Percentiles rank a stretch among this genome's conserved stretches.
phyloP scores from a whole-genome alignment of 2,113 vertebrate species.

The Festucalex cinctus region DNA sequence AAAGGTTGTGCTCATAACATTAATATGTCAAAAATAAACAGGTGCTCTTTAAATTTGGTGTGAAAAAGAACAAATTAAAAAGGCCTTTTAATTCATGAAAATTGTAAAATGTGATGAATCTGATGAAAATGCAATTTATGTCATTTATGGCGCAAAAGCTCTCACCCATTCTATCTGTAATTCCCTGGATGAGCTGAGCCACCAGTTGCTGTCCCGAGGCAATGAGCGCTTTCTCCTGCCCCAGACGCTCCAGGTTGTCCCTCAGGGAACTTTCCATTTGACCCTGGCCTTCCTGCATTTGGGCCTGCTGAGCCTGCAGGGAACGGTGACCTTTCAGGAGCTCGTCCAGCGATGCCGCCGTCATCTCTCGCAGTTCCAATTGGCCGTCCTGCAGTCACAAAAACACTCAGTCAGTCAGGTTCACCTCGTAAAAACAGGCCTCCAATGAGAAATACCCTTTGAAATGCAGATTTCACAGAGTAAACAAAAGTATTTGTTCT shows the following conservation, averaged over 20 bases:
- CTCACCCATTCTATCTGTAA: slow-evolving; percentile 74
- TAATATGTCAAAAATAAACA: too few species aligned
- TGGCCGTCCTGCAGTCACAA: slow-evolving; percentile 73
- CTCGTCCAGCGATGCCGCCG: slow-evolving; percentile 61
- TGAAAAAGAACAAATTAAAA: too few species aligned
- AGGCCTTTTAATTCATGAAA: too few species aligned
- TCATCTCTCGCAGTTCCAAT: slow-evolving; percentile 67
- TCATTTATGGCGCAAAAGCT: too few species aligned
- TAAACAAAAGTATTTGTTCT: too few species aligned
- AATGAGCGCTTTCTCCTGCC: slow-evolving; percentile 72
- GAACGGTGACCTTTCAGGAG: slow-evolving; percentile 70
- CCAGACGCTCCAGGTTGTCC: slow-evolving; percentile 63
- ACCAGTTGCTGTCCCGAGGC: slow-evolving; percentile 67
- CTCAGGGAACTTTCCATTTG: slow-evolving; percentile 63
- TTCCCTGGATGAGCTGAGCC: slow-evolving; percentile 71
- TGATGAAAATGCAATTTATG: too few species aligned
- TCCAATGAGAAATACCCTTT: background rate
- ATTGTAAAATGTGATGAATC: too few species aligned
- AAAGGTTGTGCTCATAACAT: too few species aligned
- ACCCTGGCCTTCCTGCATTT: slow-evolving; percentile 68
- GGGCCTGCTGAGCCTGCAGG: slow-evolving; percentile 72
- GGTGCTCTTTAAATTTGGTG: too few species aligned
- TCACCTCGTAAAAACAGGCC: background rate
- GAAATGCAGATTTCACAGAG: too few species aligned
- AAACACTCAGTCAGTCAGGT: background rate